Evolutionary conservation across 2,113 vertebrate genomes (phyloP).

Genomic region (Bubo bubo): DNA sequence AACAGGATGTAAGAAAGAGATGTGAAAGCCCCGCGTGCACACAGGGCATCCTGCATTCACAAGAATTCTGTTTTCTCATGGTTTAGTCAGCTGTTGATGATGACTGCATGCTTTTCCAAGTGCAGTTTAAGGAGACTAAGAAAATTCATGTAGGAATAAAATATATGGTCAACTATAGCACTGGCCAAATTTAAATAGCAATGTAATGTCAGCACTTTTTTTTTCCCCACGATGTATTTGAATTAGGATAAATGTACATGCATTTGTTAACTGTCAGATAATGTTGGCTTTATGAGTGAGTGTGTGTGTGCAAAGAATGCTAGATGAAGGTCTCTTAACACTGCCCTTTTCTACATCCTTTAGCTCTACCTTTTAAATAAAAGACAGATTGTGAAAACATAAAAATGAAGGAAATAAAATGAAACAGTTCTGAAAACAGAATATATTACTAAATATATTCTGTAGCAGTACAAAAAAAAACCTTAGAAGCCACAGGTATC

Average conservation of each 20-base stretch:
- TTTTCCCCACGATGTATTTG: not conserved
- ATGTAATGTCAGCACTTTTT: not conserved
- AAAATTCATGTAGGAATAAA: not conserved
- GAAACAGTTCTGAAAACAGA: not conserved
- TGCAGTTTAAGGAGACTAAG: not conserved
- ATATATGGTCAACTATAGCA: not conserved
- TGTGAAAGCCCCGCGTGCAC: not conserved
- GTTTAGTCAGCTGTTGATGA: not conserved
- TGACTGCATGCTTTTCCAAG: not conserved
- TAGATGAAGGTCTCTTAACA: not conserved
- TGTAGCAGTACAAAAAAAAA: not conserved
- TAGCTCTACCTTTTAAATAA: not conserved
- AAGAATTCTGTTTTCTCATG: not conserved
- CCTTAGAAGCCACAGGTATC: not conserved
- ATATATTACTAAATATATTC: not conserved
- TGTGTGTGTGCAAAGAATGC: not conserved
- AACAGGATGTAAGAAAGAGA: not conserved
- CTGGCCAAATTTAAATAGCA: not conserved
- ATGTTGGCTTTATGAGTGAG: not conserved
- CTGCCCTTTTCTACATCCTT: not conserved
- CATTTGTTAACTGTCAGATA: not conserved
- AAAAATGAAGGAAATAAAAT: not conserved
- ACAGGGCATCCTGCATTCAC: not conserved
- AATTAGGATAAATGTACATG: not conserved
- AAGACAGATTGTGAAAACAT: not conserved